Percentiles rank a stretch among this genome's conserved stretches.
These are phyloP conservation scores for Australoheros facetus DNA, from an alignment of 2,797 vertebrate genomes.

Conservation along the genomic window DNA sequence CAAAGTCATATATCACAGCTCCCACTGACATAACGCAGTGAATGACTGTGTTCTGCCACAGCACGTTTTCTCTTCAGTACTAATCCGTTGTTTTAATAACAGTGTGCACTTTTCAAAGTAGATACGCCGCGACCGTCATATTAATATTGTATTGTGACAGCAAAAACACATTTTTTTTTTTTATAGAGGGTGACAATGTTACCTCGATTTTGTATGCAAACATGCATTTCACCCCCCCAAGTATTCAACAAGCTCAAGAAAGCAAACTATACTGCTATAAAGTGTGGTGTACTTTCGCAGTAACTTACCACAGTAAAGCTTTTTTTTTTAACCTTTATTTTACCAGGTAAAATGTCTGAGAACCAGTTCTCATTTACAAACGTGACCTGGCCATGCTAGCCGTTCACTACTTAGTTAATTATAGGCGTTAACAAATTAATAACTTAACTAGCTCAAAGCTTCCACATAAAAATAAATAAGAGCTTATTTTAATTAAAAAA, in stretches of 20 bases:
- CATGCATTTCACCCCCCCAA: not conserved
- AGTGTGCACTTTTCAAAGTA: not conserved
- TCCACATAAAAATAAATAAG: not conserved
- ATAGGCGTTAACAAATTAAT: not conserved
- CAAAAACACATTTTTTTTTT: not conserved
- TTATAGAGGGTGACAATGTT: not conserved
- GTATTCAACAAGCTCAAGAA: not conserved
- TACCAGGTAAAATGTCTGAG: no score
- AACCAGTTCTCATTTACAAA: no score
- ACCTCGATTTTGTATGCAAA: not conserved
- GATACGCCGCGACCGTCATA: not conserved
- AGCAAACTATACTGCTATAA: not conserved
- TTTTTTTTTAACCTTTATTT: no score
- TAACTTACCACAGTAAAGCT: not conserved
- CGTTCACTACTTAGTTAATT: not conserved
- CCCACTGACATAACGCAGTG: not conserved
- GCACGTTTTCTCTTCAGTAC: not conserved
- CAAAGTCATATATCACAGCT: not conserved
- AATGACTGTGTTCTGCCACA: not conserved
- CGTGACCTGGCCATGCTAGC: not conserved
- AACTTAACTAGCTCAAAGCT: not conserved
- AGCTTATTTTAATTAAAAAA: not conserved
- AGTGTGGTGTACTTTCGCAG: not conserved
- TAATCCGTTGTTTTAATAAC: not conserved
- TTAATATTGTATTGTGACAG: not conserved